These are phyloP conservation scores for Andrena haemorrhoa DNA, from an alignment of 2,888 invertebrate species.

Conservation along the genomic window DNA sequence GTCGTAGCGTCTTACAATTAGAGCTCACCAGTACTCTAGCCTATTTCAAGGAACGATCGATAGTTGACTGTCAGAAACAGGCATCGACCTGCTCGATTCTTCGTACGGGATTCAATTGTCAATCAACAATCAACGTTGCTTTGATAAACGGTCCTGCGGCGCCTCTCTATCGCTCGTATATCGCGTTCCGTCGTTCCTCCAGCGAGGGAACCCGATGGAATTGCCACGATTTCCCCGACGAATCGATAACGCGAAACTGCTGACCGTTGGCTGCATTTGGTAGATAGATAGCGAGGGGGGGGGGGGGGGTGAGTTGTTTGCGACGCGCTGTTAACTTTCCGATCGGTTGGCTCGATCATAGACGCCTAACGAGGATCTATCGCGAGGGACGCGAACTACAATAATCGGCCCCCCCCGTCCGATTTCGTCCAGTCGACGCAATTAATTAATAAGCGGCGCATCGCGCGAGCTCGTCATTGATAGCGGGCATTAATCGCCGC, in stretches of 20 bases:
- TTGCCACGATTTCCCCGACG: constrained; percentile 36
- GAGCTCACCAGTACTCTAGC: not conserved
- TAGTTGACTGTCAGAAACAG: constrained; percentile 43
- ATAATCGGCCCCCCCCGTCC: constrained; percentile 49
- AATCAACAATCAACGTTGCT: constrained; percentile 1
- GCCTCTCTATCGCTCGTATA: not conserved
- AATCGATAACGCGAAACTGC: constrained; percentile 49
- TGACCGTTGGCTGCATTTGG: constrained; percentile 12
- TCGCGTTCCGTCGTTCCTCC: not conserved
- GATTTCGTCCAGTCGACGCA: constrained; percentile 40
- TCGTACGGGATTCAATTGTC: constrained; percentile 16
- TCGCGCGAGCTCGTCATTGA: constrained; percentile 34
- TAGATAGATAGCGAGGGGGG: not conserved
- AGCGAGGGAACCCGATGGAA: not conserved
- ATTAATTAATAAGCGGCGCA: constrained; percentile 67
- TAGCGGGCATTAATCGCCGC: constrained; percentile 58
- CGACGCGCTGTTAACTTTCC: constrained; percentile 51
- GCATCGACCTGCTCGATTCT: constrained; percentile 26
- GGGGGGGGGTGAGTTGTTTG: constrained; percentile 32
- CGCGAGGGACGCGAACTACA: constrained; percentile 42
- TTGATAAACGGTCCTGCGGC: too few relatives aligned
- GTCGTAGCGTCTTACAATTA: too few relatives aligned
- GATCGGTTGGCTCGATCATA: constrained; percentile 47
- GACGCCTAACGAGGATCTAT: constrained; percentile 58
- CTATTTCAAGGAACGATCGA: constrained; percentile 32